Percentiles rank a stretch among this genome's conserved stretches.
Conservation (phyloP, 2,888 invertebrate genomes). For the Augochlorella aurata region DNA sequence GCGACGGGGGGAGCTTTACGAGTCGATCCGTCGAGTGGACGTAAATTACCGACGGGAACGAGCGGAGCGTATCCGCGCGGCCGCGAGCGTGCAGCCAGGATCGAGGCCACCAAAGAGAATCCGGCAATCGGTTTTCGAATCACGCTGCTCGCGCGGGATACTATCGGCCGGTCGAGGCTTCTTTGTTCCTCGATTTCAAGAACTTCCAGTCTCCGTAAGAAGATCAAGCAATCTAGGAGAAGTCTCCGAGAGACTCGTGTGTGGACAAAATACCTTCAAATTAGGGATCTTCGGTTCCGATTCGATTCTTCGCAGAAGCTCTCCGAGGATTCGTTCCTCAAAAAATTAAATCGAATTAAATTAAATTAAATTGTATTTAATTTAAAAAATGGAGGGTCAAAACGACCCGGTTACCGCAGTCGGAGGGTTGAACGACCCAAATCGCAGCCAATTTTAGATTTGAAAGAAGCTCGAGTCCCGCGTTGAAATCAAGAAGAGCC, state of each 20-base stretch:
- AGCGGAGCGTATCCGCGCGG: not conserved
- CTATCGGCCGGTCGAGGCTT: not conserved
- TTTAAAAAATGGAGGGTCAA: too few species aligned
- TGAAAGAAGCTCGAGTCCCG: not conserved
- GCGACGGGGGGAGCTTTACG: slow-evolving; percentile 16
- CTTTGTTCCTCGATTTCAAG: not conserved
- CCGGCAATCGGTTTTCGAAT: not conserved
- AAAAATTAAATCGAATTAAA: too few species aligned
- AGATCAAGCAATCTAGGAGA: too few species aligned
- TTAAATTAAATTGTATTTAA: too few species aligned
- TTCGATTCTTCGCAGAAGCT: too few species aligned
- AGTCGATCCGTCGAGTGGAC: slow-evolving; percentile 27
- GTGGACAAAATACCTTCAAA: too few species aligned
- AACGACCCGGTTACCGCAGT: too few species aligned
- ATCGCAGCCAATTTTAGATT: too few species aligned
- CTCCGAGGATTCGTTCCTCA: too few species aligned
- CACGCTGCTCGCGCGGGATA: not conserved
- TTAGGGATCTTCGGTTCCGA: too few species aligned
- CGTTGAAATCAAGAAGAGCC: not conserved
- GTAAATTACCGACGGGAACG: slow-evolving; percentile 21
- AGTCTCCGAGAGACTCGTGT: too few species aligned
- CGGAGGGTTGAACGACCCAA: too few species aligned
- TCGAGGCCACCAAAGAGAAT: not conserved
- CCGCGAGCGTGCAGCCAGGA: not conserved
- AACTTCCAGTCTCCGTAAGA: not conserved